Base-by-base conservation (phyloP, 2,113 vertebrate species). In the Brevimyrus niger region DNA sequence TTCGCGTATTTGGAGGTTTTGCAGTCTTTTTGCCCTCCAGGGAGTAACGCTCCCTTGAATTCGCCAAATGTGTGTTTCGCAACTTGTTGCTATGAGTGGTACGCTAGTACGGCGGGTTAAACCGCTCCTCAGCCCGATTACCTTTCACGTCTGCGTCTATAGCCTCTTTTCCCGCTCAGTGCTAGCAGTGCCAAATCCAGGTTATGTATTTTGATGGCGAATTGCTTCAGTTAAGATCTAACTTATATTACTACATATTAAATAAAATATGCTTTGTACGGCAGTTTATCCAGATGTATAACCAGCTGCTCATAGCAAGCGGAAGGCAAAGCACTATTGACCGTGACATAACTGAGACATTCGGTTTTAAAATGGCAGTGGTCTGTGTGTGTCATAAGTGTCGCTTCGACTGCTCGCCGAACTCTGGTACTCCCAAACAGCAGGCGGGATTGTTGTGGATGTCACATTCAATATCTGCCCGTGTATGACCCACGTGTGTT, bases 241-340 rank as follows among this genome's bases (percentile, higher is more conserved):
- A 92, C 90, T 89, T 92, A 94, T 94, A 95, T 95, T 94, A 95
- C 84, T 46, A 50, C 91, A 91, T 92, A 94, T 95, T 94, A 95
- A 93, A 93, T 94, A 94, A 92, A 93, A 90, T 90, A 89, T 92
- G 42, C 86, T 89, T 82, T 51, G 84, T 51, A 80, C 80, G 46
- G 55, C 86, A 87, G 27, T 51, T 76, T 38, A 87, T 87, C 89
- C 84, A 87, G 46, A 42, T 53, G 47, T 31, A 27, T 44, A 87
- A 17, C 9, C 21, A 47, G 58, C 31, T 73, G 58, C 58, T 87
- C 35, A 84, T 42, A 87, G 58, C 10, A 73, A 44, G n/a, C 17
- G 23, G 21, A 65, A 86, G 13, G 44, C 23, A 69, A 69, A 51
- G 76, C 50, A 58, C 27, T 58, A 42, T 35, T 23, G 82, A 51